Evolutionary conservation across 2,113 vertebrate genomes (phyloP), one percentile per base, ranked within the genome.

Genomic region (Herpetotheres cachinnans): DNA sequence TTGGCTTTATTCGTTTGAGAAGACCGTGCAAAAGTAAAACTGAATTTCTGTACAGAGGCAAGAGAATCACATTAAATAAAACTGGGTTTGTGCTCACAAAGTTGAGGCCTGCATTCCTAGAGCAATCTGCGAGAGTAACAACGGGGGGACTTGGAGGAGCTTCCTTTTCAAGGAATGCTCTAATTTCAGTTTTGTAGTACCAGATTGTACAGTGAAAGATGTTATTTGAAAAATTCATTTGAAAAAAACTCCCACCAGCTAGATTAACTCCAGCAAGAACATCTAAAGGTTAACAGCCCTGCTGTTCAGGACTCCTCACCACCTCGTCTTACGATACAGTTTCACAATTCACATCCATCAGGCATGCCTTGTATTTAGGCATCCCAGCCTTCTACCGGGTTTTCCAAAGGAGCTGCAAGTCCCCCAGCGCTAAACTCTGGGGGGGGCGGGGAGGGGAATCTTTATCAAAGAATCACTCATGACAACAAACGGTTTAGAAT

Each of bases 101-200:
- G 17, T 27, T 29, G 58, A n/a, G 52, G 17, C 6, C 52, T 59
- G 27, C n/a, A 46, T 44, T 82, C 52, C 76, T 14, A 18, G 18
- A 91, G 71, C 42, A 36, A 30, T 24, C 77, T 76, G 44, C 15
- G 66, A 58, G 10, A 76, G 19, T n/a, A 59, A 58, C 65, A 26
- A 34, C 0, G 0, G 11, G 15, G 9, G 10, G 5, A 47, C 20
- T 24, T 47, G 55, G 5, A 76, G 34, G 61, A 77, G 16, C 47
- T 89, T n/a, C 22, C 32, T 55, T 82, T 27, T 36, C 55, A 5
- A 87, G 40, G 49, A 52, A 17, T 36, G 10, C 27, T 87, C 40
- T 15, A 2, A 67, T 46, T 80, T 71, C 49, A 72, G 27, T 15
- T 71, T 34, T 34, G 18, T 29, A 42, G 16, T 10, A 70, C 86